These are phyloP conservation scores for Gandaritis pyraliata DNA, from an alignment of 2,888 invertebrate species.

Conservation along the genomic window DNA sequence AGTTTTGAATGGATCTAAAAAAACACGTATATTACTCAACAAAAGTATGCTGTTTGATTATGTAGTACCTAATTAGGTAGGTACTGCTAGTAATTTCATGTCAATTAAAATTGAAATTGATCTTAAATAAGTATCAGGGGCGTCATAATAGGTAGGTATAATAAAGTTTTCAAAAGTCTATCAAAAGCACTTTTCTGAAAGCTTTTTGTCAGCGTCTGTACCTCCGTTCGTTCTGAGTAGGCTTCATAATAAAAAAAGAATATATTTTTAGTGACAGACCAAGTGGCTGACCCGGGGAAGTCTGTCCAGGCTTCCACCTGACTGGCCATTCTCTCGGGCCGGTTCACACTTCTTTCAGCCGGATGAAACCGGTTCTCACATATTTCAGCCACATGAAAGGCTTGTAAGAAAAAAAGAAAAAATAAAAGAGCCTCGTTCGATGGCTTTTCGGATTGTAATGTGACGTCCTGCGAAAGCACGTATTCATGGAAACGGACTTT, in stretches of 20 bases:
- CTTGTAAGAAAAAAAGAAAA: slow-evolving; percentile 71
- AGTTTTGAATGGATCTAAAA: slow-evolving; percentile 25
- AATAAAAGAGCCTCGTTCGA: slow-evolving; percentile 45
- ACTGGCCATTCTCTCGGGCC: slow-evolving; percentile 72
- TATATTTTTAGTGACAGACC: slow-evolving; percentile 75
- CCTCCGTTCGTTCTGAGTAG: slow-evolving; percentile 44
- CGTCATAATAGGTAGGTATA: no score
- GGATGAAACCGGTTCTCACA: slow-evolving; percentile 73
- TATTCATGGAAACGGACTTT: background rate
- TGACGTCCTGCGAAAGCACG: slow-evolving; percentile 36
- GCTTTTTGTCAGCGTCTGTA: slow-evolving; percentile 16
- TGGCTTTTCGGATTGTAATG: slow-evolving; percentile 51
- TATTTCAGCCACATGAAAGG: slow-evolving; percentile 76
- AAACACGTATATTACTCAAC: slow-evolving; percentile 2
- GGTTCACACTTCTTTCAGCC: slow-evolving; percentile 78
- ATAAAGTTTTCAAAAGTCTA: no score
- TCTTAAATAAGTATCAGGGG: no score
- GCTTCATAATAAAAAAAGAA: slow-evolving; percentile 66
- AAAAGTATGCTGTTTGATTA: background rate
- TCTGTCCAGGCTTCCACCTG: slow-evolving; percentile 62
- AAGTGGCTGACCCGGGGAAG: slow-evolving; percentile 67
- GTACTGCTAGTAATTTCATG: background rate
- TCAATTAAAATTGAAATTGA: no score
- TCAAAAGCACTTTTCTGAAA: no score
- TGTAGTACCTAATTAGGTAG: no score